Base-by-base conservation (phyloP, 2,888 invertebrate species). In the Tanaodytes sp. region DNA sequence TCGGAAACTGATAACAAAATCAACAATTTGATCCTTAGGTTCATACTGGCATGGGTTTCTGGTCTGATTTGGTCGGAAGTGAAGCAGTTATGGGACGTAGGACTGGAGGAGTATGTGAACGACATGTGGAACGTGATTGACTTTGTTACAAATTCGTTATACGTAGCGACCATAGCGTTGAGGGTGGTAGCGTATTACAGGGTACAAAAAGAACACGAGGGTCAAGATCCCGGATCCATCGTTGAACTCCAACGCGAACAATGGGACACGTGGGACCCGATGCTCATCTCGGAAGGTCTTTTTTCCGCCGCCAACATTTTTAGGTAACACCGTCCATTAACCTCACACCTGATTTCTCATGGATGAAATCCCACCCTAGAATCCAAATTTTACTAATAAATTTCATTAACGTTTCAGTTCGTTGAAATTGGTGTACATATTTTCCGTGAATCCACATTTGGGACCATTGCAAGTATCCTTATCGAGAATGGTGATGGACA, bases 61-160 rank as follows among this genome's bases (percentile, higher is more conserved):
- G 97, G 98, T 59, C 87, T 98, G 78, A 97, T 98, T 82, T 99
- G 98, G 98, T 96, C 96, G 80, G 98, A 99, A 87, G 96, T 98
- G 78, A 99, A 98, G 85, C 98, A 98, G 85, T 88, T 99, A 67
- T 98, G 98, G 98, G 97, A 97, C 85, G 95, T 97, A 77, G 98
- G 98, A 0, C 88, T 98, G 64, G 93, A 96, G 80, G 97, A 98
- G 84, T 99, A 98, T 87, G 92, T 95, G 63, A 93, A 96, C 81
- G 98, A 99, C 86, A 97, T 98, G 97, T 98, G 98, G 98, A 98
- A 99, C 86, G 97, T 98, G 67, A 94, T 98, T 77, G 98, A 98
- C 87, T 98, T 98, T 86, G 95, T 98, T 74, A 98, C 98, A 69
- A 98, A 98, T 87, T 96, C 98, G 5, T 87, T 98, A 33, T 99